Base-by-base conservation (phyloP, 2,113 vertebrate genomes). In the Pyrgilauda ruficollis region DNA sequence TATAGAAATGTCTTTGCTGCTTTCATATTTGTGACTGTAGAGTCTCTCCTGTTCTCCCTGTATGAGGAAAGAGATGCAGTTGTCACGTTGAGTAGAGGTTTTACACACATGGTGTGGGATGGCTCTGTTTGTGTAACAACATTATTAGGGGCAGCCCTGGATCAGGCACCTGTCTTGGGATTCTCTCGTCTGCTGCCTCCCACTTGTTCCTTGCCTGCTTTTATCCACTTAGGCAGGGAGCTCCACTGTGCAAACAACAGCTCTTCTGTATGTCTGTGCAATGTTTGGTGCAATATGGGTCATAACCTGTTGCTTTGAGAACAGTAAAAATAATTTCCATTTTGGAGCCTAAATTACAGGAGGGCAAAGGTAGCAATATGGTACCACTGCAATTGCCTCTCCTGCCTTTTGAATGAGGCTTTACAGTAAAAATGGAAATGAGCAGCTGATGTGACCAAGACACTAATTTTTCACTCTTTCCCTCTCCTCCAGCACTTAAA, bases 401-500 rank as follows among this genome's bases (percentile, higher is more conserved):
- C 8, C 33, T 74, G 55, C 30, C 52, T 43, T 94, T 87, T 55
- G 27, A 47, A 49, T 52, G 31, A 58, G 11, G 20, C 31, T 90
- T 96, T 69, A 68, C 84, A 90, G n/a, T 61, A 22, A 61, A 90
- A 73, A 92, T 92, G 43, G 61, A 62, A 66, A 59, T 73, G 43
- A 82, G 46, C 52, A 64, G 52, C 49, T 87, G 64, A 62, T 90
- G 44, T n/a, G 61, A 92, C 46, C 72, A 44, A 50, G 47, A 19
- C 28, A 70, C 55, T 62, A 56, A 56, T 89, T 89, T 78, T 62
- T 87, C 66, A 53, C 50, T 93, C 56, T n/a, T 93, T 89, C 37
- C 41, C 9, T 73, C 50, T 55, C 35, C 14, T 8, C 14, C 28
- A 80, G 41, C 56, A 35, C 52, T 74, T 90, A 68, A 55, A 79